These are phyloP conservation scores for Plotosus lineatus DNA, from an alignment of 2,113 vertebrate species.

Conservation along the genomic window DNA sequence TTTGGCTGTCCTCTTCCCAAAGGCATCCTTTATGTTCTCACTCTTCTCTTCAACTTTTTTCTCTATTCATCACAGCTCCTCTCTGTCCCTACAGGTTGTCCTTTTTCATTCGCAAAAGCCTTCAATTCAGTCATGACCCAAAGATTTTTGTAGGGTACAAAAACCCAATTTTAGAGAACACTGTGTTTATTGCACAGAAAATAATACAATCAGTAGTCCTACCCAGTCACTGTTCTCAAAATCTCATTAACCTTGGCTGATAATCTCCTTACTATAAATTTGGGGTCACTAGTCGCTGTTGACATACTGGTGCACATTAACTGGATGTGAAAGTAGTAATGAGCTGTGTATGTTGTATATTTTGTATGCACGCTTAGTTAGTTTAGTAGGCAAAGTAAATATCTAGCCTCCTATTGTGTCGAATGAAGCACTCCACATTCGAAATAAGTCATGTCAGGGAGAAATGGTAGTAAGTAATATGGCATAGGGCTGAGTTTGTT, in stretches of 20 bases:
- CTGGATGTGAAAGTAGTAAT: background rate
- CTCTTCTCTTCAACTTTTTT: background rate
- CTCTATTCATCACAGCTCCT: background rate
- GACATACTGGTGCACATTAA: background rate
- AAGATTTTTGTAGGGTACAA: background rate
- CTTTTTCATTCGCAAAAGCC: background rate
- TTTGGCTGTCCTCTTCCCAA: background rate
- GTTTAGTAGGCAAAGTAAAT: background rate
- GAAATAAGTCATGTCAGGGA: background rate
- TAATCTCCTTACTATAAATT: background rate
- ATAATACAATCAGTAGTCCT: background rate
- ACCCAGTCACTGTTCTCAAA: background rate
- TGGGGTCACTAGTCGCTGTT: background rate
- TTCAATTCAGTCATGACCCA: background rate
- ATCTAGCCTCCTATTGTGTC: background rate
- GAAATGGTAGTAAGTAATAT: background rate
- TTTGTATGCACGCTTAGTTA: background rate
- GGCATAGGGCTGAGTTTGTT: background rate
- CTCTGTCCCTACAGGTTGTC: background rate
- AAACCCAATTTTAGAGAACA: background rate
- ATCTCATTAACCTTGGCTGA: background rate
- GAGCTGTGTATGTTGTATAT: background rate
- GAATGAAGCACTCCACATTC: background rate
- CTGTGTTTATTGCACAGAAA: background rate
- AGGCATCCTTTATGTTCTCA: background rate